phyloP scores from a whole-genome alignment of 2,113 vertebrate species.

The Corapipo altera region DNA sequence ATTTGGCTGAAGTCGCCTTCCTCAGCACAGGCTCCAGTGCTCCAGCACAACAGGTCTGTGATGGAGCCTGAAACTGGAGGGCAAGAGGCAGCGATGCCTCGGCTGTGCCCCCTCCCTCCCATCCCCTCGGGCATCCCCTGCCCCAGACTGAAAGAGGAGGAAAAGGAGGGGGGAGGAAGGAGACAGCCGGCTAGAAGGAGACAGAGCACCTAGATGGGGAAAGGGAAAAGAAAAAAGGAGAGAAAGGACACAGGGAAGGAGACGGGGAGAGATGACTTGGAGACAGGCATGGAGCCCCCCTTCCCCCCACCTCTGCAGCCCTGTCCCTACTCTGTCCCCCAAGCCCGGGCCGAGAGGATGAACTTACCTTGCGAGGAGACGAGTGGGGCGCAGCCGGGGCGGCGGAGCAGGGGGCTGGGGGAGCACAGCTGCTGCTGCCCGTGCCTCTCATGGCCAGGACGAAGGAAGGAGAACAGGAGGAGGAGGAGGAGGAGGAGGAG shows the following conservation, averaged over 20 bases:
- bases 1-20: conserved; percentile 48
- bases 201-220: not conserved
- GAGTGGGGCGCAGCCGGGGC: conserved; percentile 21
- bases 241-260: conserved; percentile 56
- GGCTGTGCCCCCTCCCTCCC: not conserved
- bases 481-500: conserved; percentile 17
- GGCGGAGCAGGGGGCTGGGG: not conserved
- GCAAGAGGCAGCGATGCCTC: not conserved
- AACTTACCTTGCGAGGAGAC: conserved; percentile 55
- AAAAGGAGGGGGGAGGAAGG: not conserved
- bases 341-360: not conserved
- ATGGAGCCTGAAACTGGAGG: conserved; percentile 50
- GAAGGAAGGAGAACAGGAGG: conserved; percentile 26
- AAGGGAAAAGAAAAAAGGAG: not conserved
- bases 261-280: conserved; percentile 4
- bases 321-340: not conserved
- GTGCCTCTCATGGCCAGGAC: conserved; percentile 71
- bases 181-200: not conserved
- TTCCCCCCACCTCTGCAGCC: not conserved
- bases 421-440: conserved; percentile 38
- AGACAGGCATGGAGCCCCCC: not conserved
- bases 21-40: conserved; percentile 25
- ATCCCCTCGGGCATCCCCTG: not conserved
- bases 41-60: conserved; percentile 68
- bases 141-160: not conserved